Base-by-base conservation (phyloP, 1,140 invertebrate species). In the Leptinotarsa defecta region DNA sequence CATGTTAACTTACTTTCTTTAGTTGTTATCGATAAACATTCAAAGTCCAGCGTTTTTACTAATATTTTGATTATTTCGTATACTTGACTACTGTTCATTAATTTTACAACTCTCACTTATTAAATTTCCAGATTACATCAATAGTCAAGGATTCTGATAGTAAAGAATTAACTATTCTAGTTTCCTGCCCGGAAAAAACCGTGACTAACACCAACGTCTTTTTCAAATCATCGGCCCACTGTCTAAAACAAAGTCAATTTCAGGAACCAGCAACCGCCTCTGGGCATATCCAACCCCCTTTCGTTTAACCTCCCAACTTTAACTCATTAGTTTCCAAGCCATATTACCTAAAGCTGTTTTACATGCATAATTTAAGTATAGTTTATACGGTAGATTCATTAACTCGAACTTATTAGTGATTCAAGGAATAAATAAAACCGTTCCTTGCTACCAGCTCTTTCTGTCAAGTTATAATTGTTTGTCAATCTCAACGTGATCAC, bases 381-480 rank as follows among this genome's bases (percentile, higher is more conserved):
- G 63, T 64, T 65, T 48, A 73, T 62, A 65, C 24, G 71, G 62
- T 64, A 22, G 61, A 72, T 48, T 74, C 72, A 74, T 74, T 74
- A 74, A 74, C 63, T 74, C 72, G 63, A 67, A 67, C 72, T 68
- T 48, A 74, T 68, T 68, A 74, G 64, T 74, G 43, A 72, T 78
- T 78, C 77, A 76, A 43, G 74, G 75, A 74, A 78, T 78, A 78
- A 78, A 78, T 78, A 75, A 76, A 74, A 76, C 49, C 68, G 34
- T 65, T 34, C 61, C 68, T 61, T 65, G 77, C 77, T 78, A 78
- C 77, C 69, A 75, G 77, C 77, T 76, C 73, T 71, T 68, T 76
- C 71, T 78, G 77, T 78, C 77, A 78, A 67, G 75, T 68, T 71
- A 72, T 78, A 78, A 78, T 78, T 78, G 77, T 78, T 78, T 78